Conservation (phyloP, 2,888 invertebrate species). For the Operophtera brumata region DNA sequence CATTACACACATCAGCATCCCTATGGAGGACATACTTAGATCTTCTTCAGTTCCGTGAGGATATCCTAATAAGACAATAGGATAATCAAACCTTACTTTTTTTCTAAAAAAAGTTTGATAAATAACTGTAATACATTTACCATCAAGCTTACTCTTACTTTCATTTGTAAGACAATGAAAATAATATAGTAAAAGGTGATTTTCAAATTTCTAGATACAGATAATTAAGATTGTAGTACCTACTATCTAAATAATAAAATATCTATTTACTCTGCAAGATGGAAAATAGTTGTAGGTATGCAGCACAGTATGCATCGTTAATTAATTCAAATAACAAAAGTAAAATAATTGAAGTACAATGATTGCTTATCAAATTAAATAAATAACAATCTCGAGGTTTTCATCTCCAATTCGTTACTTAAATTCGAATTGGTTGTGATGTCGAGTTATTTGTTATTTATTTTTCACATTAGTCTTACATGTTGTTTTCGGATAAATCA, state of each 20-base stretch:
- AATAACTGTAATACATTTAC: too few relatives aligned
- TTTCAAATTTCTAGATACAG: neutral
- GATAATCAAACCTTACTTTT: too few relatives aligned
- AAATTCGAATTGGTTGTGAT: neutral
- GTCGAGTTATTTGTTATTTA: slow-evolving; percentile 12
- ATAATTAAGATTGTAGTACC: too few relatives aligned
- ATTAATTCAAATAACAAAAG: too few relatives aligned
- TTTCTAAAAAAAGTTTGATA: too few relatives aligned
- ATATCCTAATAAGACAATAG: too few relatives aligned
- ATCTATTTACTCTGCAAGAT: neutral
- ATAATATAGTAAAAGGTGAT: neutral
- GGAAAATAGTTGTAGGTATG: neutral
- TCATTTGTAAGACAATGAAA: neutral
- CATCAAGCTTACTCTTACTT: neutral
- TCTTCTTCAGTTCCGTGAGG: neutral
- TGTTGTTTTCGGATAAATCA: slow-evolving; percentile 21
- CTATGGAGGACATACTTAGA: neutral
- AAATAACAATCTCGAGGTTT: slow-evolving; percentile 2
- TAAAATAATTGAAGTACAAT: neutral
- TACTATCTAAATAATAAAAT: too few relatives aligned
- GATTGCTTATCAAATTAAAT: neutral
- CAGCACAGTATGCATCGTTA: neutral
- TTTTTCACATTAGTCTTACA: slow-evolving; percentile 18
- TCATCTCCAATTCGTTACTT: neutral
- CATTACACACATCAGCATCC: neutral